Evolutionary conservation across 2,797 vertebrate genomes (phyloP).

Genomic region (Sebastes iracundus): DNA sequence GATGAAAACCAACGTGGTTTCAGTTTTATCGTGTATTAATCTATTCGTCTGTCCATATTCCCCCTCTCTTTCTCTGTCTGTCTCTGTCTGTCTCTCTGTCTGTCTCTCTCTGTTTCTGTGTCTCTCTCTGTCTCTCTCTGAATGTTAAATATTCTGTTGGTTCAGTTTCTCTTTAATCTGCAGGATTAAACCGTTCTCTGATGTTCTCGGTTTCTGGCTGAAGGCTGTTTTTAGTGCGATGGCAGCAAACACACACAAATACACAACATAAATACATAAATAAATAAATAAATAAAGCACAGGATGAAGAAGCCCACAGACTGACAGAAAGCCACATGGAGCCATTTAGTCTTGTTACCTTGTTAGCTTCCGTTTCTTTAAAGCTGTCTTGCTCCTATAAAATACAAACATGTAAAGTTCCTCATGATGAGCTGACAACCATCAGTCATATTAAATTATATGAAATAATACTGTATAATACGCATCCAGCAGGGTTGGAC

Average conservation of each 20-base stretch:
- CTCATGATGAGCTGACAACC: not conserved
- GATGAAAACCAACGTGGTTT: no score
- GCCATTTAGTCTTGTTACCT: constrained; percentile 84
- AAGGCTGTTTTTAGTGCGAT: constrained; percentile 27
- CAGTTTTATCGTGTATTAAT: no score
- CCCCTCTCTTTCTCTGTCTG: no score
- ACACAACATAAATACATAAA: not conserved
- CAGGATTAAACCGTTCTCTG: not conserved
- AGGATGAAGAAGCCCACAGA: constrained; percentile 4
- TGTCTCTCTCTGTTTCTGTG: no score
- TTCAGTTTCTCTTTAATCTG: no score
- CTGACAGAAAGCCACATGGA: not conserved
- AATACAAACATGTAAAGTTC: constrained; percentile 57
- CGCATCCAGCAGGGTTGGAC: not conserved
- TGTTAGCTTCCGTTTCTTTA: constrained; percentile 97
- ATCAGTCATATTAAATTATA: not conserved
- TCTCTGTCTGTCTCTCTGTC: no score
- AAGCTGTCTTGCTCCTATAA: constrained; percentile 95
- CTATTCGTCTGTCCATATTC: no score
- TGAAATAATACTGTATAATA: not conserved
- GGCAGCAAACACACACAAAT: constrained; percentile 1
- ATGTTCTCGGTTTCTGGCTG: constrained; percentile 3
- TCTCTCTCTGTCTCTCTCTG: not conserved
- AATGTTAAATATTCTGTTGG: not conserved
- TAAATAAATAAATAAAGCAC: not conserved